Evolutionary conservation across 2,113 vertebrate genomes (phyloP).

Genomic region (Chrysochloris asiatica): DNA sequence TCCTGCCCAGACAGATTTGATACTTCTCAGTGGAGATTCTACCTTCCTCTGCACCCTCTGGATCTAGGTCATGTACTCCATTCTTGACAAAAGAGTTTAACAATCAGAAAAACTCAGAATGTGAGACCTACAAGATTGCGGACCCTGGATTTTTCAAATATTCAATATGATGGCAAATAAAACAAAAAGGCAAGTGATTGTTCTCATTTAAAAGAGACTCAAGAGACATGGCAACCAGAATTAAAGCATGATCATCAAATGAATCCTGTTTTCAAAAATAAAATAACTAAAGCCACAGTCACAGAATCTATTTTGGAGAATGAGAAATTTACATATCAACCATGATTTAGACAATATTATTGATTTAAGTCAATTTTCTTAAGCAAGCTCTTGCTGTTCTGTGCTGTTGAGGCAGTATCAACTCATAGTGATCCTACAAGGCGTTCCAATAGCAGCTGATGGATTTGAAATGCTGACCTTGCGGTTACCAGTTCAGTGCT

Average conservation of each 20-base stretch:
- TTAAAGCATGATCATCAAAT: neutral
- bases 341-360: neutral
- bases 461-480: no score
- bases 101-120: neutral
- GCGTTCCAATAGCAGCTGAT: no score
- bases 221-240: neutral
- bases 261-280: neutral
- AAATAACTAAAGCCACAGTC: neutral
- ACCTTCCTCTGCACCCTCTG: no score
- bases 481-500: no score
- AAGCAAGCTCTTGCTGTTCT: no score
- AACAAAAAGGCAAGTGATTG: neutral
- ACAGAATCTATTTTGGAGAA: neutral
- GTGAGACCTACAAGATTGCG: neutral
- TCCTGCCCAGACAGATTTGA: no score
- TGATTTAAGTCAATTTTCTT: slow-evolving; percentile 7
- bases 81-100: neutral
- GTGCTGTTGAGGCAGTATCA: no score
- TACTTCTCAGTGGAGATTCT: no score
- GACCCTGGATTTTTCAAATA: neutral
- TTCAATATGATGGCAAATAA: neutral
- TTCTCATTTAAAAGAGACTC: neutral
- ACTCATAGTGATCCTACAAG: no score
- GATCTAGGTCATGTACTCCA: neutral
- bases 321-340: neutral